Evolutionary conservation across 2,113 vertebrate genomes (phyloP).

Genomic region (Anguilla japonica): DNA sequence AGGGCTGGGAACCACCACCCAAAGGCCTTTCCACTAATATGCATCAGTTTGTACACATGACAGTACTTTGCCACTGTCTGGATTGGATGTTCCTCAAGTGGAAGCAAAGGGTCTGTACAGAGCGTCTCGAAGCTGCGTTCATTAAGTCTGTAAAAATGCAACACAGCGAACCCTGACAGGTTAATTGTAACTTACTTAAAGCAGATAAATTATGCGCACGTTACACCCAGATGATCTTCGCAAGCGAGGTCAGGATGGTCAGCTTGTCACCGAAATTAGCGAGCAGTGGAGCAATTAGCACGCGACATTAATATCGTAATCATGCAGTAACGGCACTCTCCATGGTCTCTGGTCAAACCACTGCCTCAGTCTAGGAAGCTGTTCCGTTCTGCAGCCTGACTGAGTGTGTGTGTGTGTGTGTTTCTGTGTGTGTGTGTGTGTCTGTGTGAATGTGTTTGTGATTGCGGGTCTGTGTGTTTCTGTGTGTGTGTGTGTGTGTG

Average conservation of each 20-base stretch:
- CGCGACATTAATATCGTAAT: neutral
- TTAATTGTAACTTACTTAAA: neutral
- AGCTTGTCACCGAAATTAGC: neutral
- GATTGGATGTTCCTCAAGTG: no score
- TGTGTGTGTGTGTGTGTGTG: neutral
- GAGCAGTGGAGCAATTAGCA: neutral
- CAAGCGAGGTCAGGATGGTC: neutral
- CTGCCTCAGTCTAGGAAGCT: neutral
- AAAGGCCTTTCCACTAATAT: no score
- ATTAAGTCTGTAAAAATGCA: neutral
- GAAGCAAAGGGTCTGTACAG: no score
- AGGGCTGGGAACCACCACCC: no score
- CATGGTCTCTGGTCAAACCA: neutral
- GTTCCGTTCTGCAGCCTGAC: neutral
- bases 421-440: conserved; percentile 10
- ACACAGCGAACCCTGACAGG: neutral
- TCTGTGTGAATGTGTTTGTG: neutral
- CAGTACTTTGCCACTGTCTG: neutral
- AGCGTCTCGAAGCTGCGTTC: neutral
- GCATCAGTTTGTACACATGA: no score
- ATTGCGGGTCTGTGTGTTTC: no score
- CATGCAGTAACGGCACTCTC: neutral
- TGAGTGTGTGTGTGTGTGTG: neutral
- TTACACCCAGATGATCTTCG: neutral
- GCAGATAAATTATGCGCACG: neutral